Evolutionary conservation across 2,113 vertebrate species (phyloP), one percentile per base, ranked within the genome.

Genomic region (Brachirus orientalis): DNA sequence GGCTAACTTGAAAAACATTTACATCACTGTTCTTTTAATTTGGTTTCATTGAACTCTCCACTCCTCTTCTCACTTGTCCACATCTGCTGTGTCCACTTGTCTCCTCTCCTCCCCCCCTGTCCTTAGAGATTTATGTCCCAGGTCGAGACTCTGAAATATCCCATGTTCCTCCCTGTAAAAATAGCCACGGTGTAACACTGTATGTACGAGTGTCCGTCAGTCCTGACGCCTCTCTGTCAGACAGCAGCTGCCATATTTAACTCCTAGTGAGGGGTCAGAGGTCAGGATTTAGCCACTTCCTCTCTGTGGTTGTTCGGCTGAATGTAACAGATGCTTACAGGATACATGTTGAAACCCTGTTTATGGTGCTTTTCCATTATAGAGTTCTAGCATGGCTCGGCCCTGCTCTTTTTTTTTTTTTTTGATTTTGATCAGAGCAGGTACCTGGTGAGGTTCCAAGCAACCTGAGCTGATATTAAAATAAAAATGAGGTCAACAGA

Each of bases 171-270:
- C 33, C 20, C 7, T 45, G 59, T 46, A 43, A 65, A 65, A 77
- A 71, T 69, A 69, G 19, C 28, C 6, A 5, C 17, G 19, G 16
- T 56, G 58, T 52, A 45, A 45, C 38, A 47, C 35, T 41, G 59
- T 54, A 18, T 36, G 53, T 54, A 18, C 37, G 16, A 37, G n/a
- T 17, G 11, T 58, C 36, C n/a, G 35, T 52, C 22, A 11, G 37
- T 17, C 20, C 8, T 35, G n/a, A 12, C 35, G 65, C 56, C 48
- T 35, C 22, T 36, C 14, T 18, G 41, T 9, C 36, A 16, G 35
- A 44, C 22, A 51, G 4, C 80, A 63, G 70, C 52, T 63, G 57
- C 35, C 28, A 22, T 44, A 65, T 64, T 40, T 61, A 41, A 62
- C 40, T 56, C n/a, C 0, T 8, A 12, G 65, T 7, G 41, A 14